Evolutionary conservation across 1,140 invertebrate species (phyloP), one percentile per base, ranked within the genome.

Genomic region (Chelonus insularis): DNA sequence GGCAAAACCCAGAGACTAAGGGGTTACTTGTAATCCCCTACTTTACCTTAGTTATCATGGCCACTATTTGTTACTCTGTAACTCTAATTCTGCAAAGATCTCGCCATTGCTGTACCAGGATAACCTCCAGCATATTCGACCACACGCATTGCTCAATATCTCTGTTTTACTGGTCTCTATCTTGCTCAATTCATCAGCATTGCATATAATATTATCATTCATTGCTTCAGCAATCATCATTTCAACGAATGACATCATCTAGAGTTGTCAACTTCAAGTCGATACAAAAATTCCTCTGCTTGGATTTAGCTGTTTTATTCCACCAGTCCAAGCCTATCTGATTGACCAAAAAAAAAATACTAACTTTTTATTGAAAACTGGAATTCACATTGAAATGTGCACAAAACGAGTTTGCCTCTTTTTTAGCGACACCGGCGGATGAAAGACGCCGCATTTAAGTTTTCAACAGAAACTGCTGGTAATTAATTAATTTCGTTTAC

Each of bases 11-110:
- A 23, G 48, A 71, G 60, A 70, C 63, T 64, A 62, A 58, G 62
- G 69, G 67, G 65, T 68, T 71, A 68, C 68, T 57, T 62, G 57
- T 72, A 72, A 76, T 76, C 69, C 69, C 60, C 67, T 60, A 59
- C 62, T 61, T 57, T 59, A 65, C 45, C 64, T 66, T 57, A 37
- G 65, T 66, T 64, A 74, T 70, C 67, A 67, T 68, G 63, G 66
- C 63, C 36, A 59, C 65, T 56, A 68, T 72, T 74, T 68, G 68
- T 68, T 72, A 63, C 60, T 64, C 63, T 45, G 21, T 65, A 58
- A 62, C 54, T 62, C 56, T 48, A 58, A 43, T 56, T 43, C 58
- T 56, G 51, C 54, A 39, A 62, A 67, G 65, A 64, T 64, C 65
- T 63, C 65, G 37, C 64, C 52, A 66, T 66, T 63, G 43, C 57